These are phyloP conservation scores for Macrotis lagotis DNA, from an alignment of 2,113 vertebrate species.

Conservation along the genomic window DNA sequence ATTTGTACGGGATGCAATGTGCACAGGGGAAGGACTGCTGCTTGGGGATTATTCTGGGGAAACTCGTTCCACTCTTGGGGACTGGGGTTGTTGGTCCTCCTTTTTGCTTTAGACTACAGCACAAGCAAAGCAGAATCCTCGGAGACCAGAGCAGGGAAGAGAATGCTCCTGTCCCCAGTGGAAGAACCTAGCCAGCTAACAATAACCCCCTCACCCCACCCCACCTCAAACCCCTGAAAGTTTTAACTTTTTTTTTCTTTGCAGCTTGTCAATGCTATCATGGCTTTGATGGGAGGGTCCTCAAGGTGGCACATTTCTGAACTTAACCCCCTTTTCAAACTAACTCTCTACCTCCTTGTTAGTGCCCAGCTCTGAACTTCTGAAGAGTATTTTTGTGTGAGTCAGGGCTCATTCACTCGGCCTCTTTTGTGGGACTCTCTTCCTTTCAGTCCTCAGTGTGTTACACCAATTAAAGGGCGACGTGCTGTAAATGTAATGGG, in stretches of 20 bases:
- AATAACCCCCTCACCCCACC: constrained; percentile 63
- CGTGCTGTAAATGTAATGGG: constrained; percentile 99
- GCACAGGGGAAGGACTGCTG: no score
- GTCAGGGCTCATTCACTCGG: constrained; percentile 92
- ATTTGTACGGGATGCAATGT: neutral
- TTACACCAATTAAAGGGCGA: constrained; percentile 99
- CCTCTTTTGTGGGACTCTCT: constrained; percentile 90
- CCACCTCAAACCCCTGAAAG: constrained; percentile 72
- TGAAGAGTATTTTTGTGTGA: constrained; percentile 93
- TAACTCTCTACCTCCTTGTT: constrained; percentile 90
- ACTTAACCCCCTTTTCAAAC: constrained; percentile 90
- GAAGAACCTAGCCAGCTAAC: constrained; percentile 31
- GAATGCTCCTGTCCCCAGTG: constrained; percentile 12
- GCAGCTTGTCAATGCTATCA: constrained; percentile 89
- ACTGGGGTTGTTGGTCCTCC: constrained; percentile 9
- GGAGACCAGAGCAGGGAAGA: constrained; percentile 33
- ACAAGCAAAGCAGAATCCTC: constrained; percentile 51
- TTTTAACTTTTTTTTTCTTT: constrained; percentile 84
- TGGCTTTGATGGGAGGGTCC: constrained; percentile 89
- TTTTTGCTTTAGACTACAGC: constrained; percentile 50
- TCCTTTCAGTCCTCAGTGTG: constrained; percentile 92
- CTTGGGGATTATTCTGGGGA: neutral
- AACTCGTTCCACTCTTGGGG: neutral
- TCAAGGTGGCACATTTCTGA: constrained; percentile 91
- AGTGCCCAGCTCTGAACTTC: constrained; percentile 93